Evolutionary conservation across 2,888 invertebrate genomes (phyloP), one percentile per base, ranked within the genome.

Genomic region (Synanthedon vespiformis): DNA sequence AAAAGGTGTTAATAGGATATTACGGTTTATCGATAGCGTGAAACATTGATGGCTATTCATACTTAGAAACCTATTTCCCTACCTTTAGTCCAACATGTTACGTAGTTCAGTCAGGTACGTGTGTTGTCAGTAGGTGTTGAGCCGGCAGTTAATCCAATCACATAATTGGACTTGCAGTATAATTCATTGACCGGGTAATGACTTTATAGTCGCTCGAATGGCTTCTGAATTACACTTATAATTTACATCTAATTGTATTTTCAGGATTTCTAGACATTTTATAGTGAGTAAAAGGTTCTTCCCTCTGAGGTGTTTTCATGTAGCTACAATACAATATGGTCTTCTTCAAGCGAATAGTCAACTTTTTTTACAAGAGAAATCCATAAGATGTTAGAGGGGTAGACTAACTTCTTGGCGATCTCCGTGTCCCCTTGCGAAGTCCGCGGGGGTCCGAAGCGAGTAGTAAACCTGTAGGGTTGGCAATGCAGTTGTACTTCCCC

Each of bases 101-200:
- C 60, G 58, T 59, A 60, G 55, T 44, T 55, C 51, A 53, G 49
- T 52, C 55, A 56, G 16, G 57, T 56, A 59, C 56, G 56, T 34
- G 52, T 60, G 59, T 58, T 48, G 57, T 44, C 10, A 48, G 53
- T 61, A 71, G 67, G 66, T 70, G 70, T 70, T 67, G 67, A 60
- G 57, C 58, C 62, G 67, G 57, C 58, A 58, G 74, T 67, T 85
- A 80, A 85, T 85, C 81, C 82, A 74, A 82, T 82, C 78, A 80
- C 64, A 72, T 84, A 83, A 84, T 84, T 83, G 80, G 83, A 78
- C 81, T 84, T 80, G 77, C 64, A 68, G 64, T 71, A 50, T 50
- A 74, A 80, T 77, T 78, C 77, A 80, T 77, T 80, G 77, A 74
- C 75, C 77, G 81, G 76, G 74, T 78, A 79, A 76, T 77, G 77